Evolutionary conservation across 2,888 invertebrate genomes (phyloP).

Genomic region (Mesoligia furuncula): DNA sequence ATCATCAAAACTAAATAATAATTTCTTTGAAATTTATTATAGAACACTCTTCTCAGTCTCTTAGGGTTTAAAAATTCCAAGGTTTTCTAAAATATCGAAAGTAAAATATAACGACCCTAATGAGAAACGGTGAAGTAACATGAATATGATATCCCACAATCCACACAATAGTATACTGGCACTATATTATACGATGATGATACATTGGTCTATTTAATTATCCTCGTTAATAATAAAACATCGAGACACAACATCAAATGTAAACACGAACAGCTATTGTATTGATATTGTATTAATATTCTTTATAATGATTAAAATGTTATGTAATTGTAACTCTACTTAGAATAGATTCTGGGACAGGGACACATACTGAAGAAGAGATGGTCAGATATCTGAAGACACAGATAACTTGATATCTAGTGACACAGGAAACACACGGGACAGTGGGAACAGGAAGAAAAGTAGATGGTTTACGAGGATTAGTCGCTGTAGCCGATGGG

Average conservation of each 20-base stretch:
- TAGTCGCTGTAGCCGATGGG: conserved; percentile 1
- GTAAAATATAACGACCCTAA: conserved; percentile 54
- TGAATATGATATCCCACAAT: conserved; percentile 60
- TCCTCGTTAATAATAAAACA: conserved; percentile 78
- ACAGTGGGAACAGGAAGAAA: not conserved
- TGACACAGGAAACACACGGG: conserved; percentile 2
- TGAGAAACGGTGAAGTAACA: conserved; percentile 56
- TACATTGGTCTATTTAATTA: conserved; percentile 78
- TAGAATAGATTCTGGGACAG: conserved; percentile 27
- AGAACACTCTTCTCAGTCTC: conserved; percentile 90
- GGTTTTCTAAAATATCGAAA: conserved; percentile 69
- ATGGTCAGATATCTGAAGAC: conserved; percentile 8
- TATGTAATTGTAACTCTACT: conserved; percentile 55
- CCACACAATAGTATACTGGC: conserved; percentile 52
- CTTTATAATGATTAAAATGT: conserved; percentile 58
- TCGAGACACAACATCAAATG: conserved; percentile 84
- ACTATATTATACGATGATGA: conserved; percentile 55
- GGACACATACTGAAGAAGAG: conserved; percentile 13
- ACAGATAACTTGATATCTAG: conserved; percentile 5
- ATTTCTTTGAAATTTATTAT: conserved; percentile 80
- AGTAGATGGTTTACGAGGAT: conserved; percentile 11
- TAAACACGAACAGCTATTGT: conserved; percentile 76
- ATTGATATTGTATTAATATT: conserved; percentile 68
- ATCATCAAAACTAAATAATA: conserved; percentile 65
- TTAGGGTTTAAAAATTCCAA: conserved; percentile 85